Base-by-base conservation (phyloP, 1,140 invertebrate genomes). In the Drosophila sulfurigaster region DNA sequence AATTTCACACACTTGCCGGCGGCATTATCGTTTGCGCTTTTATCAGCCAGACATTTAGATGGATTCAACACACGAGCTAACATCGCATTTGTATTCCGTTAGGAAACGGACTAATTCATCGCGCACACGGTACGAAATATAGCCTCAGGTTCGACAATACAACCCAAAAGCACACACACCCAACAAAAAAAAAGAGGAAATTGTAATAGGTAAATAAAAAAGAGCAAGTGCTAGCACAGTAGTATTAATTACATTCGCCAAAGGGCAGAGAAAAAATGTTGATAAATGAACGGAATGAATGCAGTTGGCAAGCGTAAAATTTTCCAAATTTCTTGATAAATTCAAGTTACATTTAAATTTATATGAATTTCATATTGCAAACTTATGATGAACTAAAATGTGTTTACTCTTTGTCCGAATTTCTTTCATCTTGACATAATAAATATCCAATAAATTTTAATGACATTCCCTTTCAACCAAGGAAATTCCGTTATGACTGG, bases 21-120 rank as follows among this genome's bases (percentile, higher is more conserved):
- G 82, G 82, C 82, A 5, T 49, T 73, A 79, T 79, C 72, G 69
- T 73, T 87, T 81, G 75, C 77, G 41, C 78, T 72, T 82, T 81
- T 86, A 86, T 86, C 82, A 70, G 71, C 10, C 75, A 75, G 74
- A 81, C 66, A 72, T 74, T 56, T 71, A 49, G 51, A 67, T 16
- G 57, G 49, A 65, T 60, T 68, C 30, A 54, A 45, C 11, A 25
- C 58, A 69, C 16, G 70, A 48, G 30, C 49, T 35, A 35, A 54
- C 30, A 38, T 59, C 56, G 43, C 76, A 80, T 86, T 66, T 63
- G 64, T 79, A 76, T 79, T 71, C 76, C 49, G 74, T 67, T 79
- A 73, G 68, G 76, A 66, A 87, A 67, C n/a, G 41, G 35, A 67
- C 79, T 82, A 73, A 87, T 86, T 82, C 35, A 49, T 16, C 38